Conservation (phyloP, 2,888 invertebrate genomes). For the Parascotia fuliginaria region DNA sequence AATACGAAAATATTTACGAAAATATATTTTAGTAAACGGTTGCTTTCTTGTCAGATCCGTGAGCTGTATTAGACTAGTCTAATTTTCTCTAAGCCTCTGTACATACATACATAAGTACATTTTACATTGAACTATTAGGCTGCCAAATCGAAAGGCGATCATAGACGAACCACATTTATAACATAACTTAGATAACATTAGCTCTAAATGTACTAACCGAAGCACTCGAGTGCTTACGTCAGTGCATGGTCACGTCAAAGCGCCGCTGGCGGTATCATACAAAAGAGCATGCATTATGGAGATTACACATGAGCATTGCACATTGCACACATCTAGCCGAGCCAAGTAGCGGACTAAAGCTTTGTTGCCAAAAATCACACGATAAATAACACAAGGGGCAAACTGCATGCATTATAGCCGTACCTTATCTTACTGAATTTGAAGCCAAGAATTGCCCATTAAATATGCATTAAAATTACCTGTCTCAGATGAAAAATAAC, state of each 20-base stretch:
- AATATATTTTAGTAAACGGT: too few species aligned
- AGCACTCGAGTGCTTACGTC: constrained; percentile 42
- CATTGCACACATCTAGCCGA: constrained; percentile 70
- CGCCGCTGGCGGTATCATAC: constrained; percentile 62
- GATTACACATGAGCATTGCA: constrained; percentile 62
- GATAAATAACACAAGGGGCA: constrained; percentile 81
- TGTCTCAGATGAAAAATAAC: constrained; percentile 78
- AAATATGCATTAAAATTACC: constrained; percentile 86
- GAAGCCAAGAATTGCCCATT: constrained; percentile 85
- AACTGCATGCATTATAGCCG: constrained; percentile 84
- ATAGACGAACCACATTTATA: constrained; percentile 26
- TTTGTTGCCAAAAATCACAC: constrained; percentile 85
- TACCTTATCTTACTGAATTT: constrained; percentile 85
- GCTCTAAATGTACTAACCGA: constrained; percentile 33
- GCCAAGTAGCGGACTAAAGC: constrained; percentile 76
- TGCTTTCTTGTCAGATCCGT: too few species aligned
- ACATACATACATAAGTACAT: background rate
- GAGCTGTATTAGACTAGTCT: too few species aligned
- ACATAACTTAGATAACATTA: constrained; percentile 39
- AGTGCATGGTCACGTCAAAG: constrained; percentile 51
- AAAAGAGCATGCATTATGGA: constrained; percentile 85
- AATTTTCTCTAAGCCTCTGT: too few species aligned
- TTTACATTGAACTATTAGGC: constrained; percentile 7
- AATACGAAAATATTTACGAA: too few species aligned
- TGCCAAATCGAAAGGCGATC: constrained; percentile 21